phyloP scores from a whole-genome alignment of 2,113 vertebrate genomes.

The Bos indicus region DNA sequence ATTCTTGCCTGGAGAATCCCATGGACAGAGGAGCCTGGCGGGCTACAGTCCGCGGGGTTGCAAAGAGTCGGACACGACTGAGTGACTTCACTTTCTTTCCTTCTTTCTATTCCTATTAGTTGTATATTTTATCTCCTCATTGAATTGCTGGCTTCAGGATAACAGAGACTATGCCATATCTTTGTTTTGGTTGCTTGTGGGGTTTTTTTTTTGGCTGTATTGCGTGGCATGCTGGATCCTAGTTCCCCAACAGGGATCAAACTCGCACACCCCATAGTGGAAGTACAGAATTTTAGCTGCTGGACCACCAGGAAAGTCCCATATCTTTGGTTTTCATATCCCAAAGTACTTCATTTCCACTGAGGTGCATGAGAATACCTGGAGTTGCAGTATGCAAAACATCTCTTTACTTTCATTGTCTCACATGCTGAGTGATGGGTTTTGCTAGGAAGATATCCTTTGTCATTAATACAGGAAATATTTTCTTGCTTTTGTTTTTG shows the following conservation, averaged over 20 bases:
- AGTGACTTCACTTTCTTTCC: too few species aligned
- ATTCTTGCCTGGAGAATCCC: too few species aligned
- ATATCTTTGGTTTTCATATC: neutral
- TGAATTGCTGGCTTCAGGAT: neutral
- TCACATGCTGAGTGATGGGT: neutral
- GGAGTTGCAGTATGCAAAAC: neutral
- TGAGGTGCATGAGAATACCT: neutral
- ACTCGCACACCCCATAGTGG: fast-evolving
- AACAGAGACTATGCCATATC: neutral
- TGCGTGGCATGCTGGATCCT: neutral
- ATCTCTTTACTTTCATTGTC: neutral
- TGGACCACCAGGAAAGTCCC: neutral
- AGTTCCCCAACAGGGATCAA: neutral
- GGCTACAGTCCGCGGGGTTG: too few species aligned
- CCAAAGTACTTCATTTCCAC: neutral
- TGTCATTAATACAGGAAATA: neutral
- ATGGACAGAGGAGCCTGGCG: too few species aligned
- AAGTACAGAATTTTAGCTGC: neutral
- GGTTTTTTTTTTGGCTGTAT: neutral
- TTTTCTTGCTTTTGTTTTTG: neutral
- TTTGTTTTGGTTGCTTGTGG: neutral
- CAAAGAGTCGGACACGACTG: too few species aligned
- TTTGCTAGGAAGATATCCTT: neutral
- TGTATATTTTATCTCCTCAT: neutral
- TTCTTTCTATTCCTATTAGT: neutral